A percentile compares a stretch with the other conserved stretches of the same genome.
phyloP scores from a whole-genome alignment of 2,113 vertebrate genomes.

The Galeopterus variegatus region DNA sequence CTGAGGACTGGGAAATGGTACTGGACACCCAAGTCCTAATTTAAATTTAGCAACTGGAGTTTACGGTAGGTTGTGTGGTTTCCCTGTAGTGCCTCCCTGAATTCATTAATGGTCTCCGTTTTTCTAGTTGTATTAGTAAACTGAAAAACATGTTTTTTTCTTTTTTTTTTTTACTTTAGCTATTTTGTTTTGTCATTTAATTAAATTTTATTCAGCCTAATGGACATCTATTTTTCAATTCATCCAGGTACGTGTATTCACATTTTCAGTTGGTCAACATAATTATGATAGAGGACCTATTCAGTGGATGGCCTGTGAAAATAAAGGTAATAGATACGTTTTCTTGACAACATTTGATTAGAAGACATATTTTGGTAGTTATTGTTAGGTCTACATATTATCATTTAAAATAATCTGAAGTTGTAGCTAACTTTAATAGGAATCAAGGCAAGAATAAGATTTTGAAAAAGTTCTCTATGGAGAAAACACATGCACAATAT shows the following conservation, averaged over 20 bases:
- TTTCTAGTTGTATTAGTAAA: neutral
- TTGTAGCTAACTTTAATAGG: neutral
- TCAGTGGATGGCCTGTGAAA: constrained; percentile 99
- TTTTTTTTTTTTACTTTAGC: neutral
- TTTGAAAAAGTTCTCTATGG: neutral
- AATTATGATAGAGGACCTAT: constrained; percentile 99
- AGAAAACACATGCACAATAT: neutral
- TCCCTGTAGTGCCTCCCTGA: neutral
- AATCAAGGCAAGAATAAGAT: neutral
- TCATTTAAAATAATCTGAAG: neutral
- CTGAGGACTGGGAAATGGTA: no score
- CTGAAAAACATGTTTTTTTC: neutral
- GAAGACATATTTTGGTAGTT: neutral
- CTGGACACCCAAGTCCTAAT: neutral
- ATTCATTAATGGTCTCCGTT: neutral
- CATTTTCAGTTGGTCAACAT: constrained; percentile 99
- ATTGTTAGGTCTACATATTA: neutral
- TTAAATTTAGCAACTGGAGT: neutral
- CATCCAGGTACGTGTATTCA: constrained; percentile 96
- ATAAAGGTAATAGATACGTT: constrained; percentile 93
- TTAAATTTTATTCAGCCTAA: neutral
- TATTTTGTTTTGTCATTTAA: neutral
- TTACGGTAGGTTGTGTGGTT: neutral
- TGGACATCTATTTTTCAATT: constrained; percentile 51
- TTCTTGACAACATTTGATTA: neutral